Base-by-base conservation (phyloP, 2,113 vertebrate species). In the Bagarius yarrelli region DNA sequence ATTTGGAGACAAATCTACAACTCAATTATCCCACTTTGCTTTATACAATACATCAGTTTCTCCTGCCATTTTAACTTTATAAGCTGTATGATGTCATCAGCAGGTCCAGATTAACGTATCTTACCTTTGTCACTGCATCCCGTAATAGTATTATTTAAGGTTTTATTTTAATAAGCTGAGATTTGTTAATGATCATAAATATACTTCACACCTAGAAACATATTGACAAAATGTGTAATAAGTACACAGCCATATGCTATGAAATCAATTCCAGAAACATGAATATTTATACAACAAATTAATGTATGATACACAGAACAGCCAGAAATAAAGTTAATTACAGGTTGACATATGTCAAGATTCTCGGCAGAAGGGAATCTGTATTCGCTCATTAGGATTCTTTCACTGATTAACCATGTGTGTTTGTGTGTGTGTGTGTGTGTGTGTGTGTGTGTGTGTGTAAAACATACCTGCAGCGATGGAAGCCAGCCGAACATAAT, bases 401-500 rank as follows among this genome's bases (percentile, higher is more conserved):
- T 81, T 8, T 21, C 9, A 55, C 32, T 71, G 64, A 79, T 79
- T 70, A 73, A 36, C 44, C 50, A 21, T 63, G 67, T 34, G 21
- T 59, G 23, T 60, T n/a, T 34, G 63, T 60, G 74, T 67, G 25
- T 12, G 23, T 32, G 57, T n/a, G 56, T 52, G 57, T 40, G 71
- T 72, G 47, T 67, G 59, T 60, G 44, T 74, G 69, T 78, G 53
- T 5, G 13, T 67, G 61, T 44, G 21, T 44, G n/a, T 44, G 36
- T 5, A 50, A 61, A 56, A 78, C 84, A 85, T 90, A 96, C 95
- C 95, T 92, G 95, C 95, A 5, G 95, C 95, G 64, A 97, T 96
- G 83, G 96, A 96, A 0, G 96, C 96, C 92, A 97, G 90, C 0
- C 95, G 93, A 0, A 96, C 95, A 0, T 96, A 96, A 84, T 96